A percentile compares a stretch with the other conserved stretches of the same genome.
Conservation (phyloP, 1,140 invertebrate species). For the Caenorhabditis brenneri region DNA sequence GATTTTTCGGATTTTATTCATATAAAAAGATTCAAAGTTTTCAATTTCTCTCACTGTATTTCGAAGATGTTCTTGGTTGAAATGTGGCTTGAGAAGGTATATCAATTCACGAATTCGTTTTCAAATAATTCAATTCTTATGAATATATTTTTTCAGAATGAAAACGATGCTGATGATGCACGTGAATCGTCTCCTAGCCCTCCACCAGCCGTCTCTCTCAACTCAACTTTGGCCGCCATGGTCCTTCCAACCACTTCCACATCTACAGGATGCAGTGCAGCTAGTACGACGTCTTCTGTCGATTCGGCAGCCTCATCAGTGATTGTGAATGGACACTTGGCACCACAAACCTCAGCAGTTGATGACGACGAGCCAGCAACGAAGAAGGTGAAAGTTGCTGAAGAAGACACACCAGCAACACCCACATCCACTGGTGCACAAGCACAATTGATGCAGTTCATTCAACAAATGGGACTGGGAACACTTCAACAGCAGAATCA, state of each 20-base stretch:
- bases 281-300: constrained; percentile 17
- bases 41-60: too few species aligned
- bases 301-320: neutral
- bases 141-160: neutral
- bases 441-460: neutral
- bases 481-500: constrained; percentile 1
- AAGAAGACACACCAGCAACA: constrained; percentile 1
- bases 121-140: neutral
- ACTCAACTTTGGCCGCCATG: neutral
- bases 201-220: neutral
- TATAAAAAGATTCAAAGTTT: too few species aligned
- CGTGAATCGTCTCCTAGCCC: neutral
- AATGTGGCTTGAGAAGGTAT: too few species aligned
- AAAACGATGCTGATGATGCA: neutral
- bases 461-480: neutral
- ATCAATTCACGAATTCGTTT: too few species aligned
- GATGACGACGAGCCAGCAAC: constrained; percentile 1
- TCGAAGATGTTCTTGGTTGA: too few species aligned
- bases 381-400: neutral
- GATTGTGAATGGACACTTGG: neutral
- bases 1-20: too few species aligned
- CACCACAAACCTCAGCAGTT: neutral
- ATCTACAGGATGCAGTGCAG: constrained; percentile 2
- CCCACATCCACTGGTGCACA: neutral
- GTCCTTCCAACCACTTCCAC: neutral